A percentile compares a stretch with the other conserved stretches of the same genome.
Evolutionary conservation across 2,113 vertebrate species (phyloP).

Genomic region (Deroptyus accipitrinus): DNA sequence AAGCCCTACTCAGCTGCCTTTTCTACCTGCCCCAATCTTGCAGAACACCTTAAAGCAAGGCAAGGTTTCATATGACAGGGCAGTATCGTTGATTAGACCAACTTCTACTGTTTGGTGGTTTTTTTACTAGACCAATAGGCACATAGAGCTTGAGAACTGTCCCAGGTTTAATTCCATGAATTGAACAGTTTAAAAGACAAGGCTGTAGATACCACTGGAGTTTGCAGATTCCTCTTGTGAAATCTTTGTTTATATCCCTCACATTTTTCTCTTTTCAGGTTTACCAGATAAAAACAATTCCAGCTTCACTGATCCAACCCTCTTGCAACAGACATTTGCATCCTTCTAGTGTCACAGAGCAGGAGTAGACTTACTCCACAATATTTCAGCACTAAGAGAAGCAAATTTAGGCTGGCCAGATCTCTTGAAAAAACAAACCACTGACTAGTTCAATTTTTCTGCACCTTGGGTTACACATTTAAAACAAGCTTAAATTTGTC

Average conservation of each 20-base stretch:
- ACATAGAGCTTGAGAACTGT: background rate
- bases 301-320: background rate
- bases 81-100: background rate
- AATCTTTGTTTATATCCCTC: background rate
- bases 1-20: background rate
- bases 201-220: background rate
- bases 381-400: background rate
- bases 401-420: background rate
- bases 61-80: background rate
- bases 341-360: fast-evolving
- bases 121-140: background rate
- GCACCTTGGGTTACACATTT: background rate
- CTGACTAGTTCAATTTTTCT: background rate
- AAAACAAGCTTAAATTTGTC: background rate
- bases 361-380: background rate
- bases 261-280: background rate
- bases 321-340: background rate
- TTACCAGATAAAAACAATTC: background rate
- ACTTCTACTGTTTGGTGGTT: background rate
- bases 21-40: background rate
- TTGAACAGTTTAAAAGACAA: background rate
- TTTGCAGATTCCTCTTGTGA: background rate
- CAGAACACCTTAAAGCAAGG: background rate
- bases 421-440: background rate
- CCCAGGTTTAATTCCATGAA: background rate